A percentile compares a stretch with the other conserved stretches of the same genome.
phyloP scores from a whole-genome alignment of 2,797 vertebrate genomes.

The Oceanodroma leucorhoa region DNA sequence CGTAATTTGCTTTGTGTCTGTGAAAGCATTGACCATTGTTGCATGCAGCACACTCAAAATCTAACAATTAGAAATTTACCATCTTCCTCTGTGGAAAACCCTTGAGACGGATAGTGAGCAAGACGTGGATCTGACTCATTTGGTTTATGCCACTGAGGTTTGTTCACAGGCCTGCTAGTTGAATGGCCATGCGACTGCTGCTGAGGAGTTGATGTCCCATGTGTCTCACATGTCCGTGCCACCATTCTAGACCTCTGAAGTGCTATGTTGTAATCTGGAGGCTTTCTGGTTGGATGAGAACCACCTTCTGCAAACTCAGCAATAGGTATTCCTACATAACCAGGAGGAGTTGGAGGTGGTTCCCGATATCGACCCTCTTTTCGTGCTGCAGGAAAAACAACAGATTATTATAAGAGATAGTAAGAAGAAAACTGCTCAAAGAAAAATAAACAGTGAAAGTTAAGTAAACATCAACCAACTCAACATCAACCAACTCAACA shows the following conservation, averaged over 20 bases:
- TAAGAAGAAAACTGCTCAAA: neutral
- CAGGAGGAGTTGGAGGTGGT: constrained; percentile 94
- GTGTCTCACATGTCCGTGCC: constrained; percentile 86
- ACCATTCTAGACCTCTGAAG: constrained; percentile 96
- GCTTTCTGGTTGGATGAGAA: constrained; percentile 84
- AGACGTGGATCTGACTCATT: constrained; percentile 80
- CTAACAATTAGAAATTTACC: constrained; percentile 69
- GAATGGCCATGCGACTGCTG: constrained; percentile 69
- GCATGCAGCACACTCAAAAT: constrained; percentile 18
- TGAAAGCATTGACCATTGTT: neutral
- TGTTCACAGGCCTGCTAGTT: constrained; percentile 68
- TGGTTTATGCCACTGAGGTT: constrained; percentile 82
- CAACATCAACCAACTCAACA: neutral
- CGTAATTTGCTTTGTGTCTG: neutral
- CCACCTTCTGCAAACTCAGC: constrained; percentile 88
- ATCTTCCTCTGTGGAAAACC: constrained; percentile 85
- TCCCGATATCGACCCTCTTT: constrained; percentile 95
- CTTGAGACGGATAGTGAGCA: constrained; percentile 81
- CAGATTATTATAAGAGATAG: neutral
- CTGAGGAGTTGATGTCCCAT: constrained; percentile 66
- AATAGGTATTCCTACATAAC: constrained; percentile 94
- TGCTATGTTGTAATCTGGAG: constrained; percentile 95
- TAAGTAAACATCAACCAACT: neutral
- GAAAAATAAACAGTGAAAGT: neutral
- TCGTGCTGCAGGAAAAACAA: constrained; percentile 77